A percentile compares a stretch with the other conserved stretches of the same genome.
Evolutionary conservation across 2,113 vertebrate genomes (phyloP).

Genomic region (Zosterops borbonicus): DNA sequence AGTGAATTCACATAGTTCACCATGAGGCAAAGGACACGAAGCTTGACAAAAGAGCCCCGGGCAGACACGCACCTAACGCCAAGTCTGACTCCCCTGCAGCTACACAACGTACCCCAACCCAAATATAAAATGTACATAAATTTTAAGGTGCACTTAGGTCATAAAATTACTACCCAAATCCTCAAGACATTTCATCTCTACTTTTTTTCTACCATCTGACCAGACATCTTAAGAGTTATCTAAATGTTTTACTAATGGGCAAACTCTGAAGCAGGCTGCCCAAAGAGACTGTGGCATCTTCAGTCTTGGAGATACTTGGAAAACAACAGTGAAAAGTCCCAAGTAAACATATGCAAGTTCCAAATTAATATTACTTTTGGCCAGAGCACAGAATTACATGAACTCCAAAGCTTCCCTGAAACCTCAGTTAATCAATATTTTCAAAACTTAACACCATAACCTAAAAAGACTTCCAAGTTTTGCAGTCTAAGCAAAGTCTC

Average conservation of each 20-base stretch:
- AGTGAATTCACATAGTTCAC: not conserved
- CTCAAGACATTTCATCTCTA: not conserved
- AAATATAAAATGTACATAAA: not conserved
- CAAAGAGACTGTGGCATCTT: not conserved
- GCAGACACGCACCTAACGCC: fast-evolving
- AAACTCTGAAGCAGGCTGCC: not conserved
- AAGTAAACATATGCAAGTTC: not conserved
- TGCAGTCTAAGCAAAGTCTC: not conserved
- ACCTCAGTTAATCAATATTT: not conserved
- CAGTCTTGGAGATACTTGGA: not conserved
- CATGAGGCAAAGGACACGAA: not conserved
- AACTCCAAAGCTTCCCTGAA: not conserved
- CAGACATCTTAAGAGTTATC: not conserved
- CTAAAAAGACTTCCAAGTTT: not conserved
- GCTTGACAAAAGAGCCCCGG: fast-evolving
- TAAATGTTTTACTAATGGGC: not conserved
- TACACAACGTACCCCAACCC: not conserved
- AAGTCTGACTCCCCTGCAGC: not conserved
- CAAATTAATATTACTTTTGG: not conserved
- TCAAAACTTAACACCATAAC: not conserved
- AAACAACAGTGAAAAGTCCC: not conserved
- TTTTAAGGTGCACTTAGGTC: not conserved
- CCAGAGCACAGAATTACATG: not conserved
- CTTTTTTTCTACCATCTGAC: not conserved
- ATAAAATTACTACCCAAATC: not conserved